Percentiles rank a stretch among this genome's conserved stretches.
Evolutionary conservation across 2,888 invertebrate species (phyloP).

Genomic region (Halictus quadricinctus): DNA sequence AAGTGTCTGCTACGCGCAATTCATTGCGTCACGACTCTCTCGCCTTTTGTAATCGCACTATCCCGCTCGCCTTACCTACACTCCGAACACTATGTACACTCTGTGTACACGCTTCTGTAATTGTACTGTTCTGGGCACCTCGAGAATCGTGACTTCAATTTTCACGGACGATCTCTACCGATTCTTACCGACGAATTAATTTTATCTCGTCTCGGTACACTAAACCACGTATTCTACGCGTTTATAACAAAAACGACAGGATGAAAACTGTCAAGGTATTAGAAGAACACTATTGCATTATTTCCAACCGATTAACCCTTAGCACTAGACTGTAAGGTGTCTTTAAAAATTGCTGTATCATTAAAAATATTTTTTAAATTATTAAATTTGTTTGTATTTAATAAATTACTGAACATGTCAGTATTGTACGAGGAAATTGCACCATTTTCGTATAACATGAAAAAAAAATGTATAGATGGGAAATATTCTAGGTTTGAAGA

Average conservation of each 20-base stretch:
- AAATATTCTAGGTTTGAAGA: no score
- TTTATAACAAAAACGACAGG: no score
- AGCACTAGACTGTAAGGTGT: no score
- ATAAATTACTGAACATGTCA: no score
- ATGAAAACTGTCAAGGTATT: background rate
- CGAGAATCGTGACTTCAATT: background rate
- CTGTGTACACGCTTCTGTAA: background rate
- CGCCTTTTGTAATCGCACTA: constrained; percentile 4
- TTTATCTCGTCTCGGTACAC: background rate
- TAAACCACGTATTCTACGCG: background rate
- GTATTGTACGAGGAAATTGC: no score
- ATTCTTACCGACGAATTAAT: background rate
- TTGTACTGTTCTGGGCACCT: background rate
- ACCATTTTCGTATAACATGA: no score
- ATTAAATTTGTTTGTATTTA: no score
- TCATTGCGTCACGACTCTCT: constrained; percentile 46
- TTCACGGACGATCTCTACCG: background rate
- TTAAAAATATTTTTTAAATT: no score
- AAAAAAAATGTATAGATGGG: no score
- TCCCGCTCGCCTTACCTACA: background rate
- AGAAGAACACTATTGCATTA: no score
- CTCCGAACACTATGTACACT: background rate
- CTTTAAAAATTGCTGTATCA: no score
- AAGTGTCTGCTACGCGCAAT: constrained; percentile 49
- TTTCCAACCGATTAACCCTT: no score